Evolutionary conservation across 2,797 vertebrate species (phyloP).

Genomic region (Atherinosoma microstoma): DNA sequence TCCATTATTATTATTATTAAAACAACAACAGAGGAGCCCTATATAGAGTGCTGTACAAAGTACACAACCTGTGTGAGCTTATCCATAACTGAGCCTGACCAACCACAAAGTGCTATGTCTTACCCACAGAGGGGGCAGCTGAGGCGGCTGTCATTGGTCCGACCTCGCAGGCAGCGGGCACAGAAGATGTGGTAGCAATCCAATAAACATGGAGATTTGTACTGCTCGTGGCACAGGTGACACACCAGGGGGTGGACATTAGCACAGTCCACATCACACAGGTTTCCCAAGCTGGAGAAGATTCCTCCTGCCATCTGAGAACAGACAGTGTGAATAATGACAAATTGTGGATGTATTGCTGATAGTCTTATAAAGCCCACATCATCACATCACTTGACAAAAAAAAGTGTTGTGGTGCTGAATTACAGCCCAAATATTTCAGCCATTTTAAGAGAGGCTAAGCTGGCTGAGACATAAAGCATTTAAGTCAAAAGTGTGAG

Average conservation of each 20-base stretch:
- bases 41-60: constrained; percentile 11
- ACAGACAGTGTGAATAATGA: constrained; percentile 12
- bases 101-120: constrained; percentile 59
- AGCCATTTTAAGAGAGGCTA: constrained; percentile 4
- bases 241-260: constrained; percentile 90
- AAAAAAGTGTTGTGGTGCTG: background rate
- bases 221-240: constrained; percentile 90
- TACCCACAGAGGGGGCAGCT: constrained; percentile 92
- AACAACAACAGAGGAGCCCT: constrained; percentile 27
- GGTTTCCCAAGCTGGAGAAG: constrained; percentile 83
- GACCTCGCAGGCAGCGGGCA: constrained; percentile 88
- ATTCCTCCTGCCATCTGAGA: constrained; percentile 89
- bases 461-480: background rate
- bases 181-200: constrained; percentile 96
- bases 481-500: background rate
- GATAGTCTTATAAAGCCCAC: background rate
- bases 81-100: background rate
- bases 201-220: constrained; percentile 90
- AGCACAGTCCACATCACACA: constrained; percentile 82
- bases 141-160: constrained; percentile 84
- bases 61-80: constrained; percentile 8
- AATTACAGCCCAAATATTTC: constrained; percentile 6
- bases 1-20: background rate
- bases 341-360: constrained; percentile 8
- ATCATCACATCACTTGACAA: constrained; percentile 12